A percentile compares a stretch with the other conserved stretches of the same genome.
Evolutionary conservation across 1,140 invertebrate genomes (phyloP).

Genomic region (Palaemon carinicauda): DNA sequence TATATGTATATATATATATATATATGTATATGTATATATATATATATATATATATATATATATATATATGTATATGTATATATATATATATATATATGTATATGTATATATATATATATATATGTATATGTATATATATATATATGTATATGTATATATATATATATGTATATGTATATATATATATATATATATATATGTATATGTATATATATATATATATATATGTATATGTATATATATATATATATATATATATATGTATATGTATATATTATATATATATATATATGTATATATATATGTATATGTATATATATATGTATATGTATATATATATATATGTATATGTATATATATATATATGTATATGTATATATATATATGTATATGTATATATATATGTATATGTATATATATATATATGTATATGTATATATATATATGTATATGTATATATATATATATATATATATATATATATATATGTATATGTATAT

Average conservation of each 20-base stretch:
- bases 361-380: not conserved
- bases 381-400: constrained; percentile 21
- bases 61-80: too few species aligned
- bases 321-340: constrained; percentile 20
- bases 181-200: constrained; percentile 10
- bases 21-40: too few species aligned
- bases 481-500: too few species aligned
- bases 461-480: not conserved
- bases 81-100: too few species aligned
- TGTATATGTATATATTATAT: too few species aligned
- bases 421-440: constrained; percentile 5
- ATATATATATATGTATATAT: not conserved
- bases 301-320: constrained; percentile 23
- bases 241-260: not conserved
- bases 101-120: too few species aligned
- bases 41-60: too few species aligned
- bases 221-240: constrained; percentile 9
- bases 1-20: too few species aligned
- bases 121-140: too few species aligned
- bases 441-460: not conserved
- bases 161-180: constrained; percentile 17
- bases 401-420: not conserved
- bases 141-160: too few species aligned
- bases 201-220: constrained; percentile 16
- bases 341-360: constrained; percentile 3